Conservation (phyloP, 2,113 vertebrate species). For the Stictonetta naevosa region DNA sequence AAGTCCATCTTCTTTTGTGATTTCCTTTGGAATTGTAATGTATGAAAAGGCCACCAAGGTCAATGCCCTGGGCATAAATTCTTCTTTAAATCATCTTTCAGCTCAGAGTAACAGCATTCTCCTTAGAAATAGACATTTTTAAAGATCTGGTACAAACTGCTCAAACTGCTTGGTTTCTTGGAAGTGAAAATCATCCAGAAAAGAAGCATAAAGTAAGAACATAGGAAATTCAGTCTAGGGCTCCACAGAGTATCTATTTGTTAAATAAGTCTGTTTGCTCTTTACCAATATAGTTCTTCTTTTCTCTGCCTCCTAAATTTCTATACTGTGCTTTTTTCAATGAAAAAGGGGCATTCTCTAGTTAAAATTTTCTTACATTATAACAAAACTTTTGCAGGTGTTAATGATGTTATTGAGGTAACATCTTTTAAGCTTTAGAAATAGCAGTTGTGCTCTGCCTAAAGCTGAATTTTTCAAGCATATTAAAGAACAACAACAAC, state of each 20-base stretch:
- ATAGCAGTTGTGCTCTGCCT: not conserved
- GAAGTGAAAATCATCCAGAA: not conserved
- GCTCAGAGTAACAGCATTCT: slow-evolving; percentile 65
- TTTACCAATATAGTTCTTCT: not conserved
- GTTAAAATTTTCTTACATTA: not conserved
- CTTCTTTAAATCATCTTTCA: slow-evolving; percentile 75
- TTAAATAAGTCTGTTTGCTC: not conserved
- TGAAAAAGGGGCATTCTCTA: not conserved
- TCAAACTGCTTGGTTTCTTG: slow-evolving; percentile 18
- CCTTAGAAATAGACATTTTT: slow-evolving; percentile 47
- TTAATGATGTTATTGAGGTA: not conserved
- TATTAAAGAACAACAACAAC: not conserved
- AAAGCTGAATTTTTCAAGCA: not conserved
- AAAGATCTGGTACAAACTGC: slow-evolving; percentile 28
- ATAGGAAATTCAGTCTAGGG: not conserved
- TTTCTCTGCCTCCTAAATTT: not conserved
- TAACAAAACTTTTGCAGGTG: not conserved
- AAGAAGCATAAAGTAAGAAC: slow-evolving; percentile 3
- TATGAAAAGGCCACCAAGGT: slow-evolving; percentile 78
- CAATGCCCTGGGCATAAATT: slow-evolving; percentile 82
- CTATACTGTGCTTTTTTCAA: not conserved
- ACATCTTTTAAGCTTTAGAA: not conserved
- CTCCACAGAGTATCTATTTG: not conserved
- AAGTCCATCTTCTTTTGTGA: slow-evolving; percentile 79
- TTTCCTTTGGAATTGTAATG: slow-evolving; percentile 85